These are phyloP conservation scores for Melieria omissa DNA, from an alignment of 2,888 invertebrate genomes.

Conservation along the genomic window DNA sequence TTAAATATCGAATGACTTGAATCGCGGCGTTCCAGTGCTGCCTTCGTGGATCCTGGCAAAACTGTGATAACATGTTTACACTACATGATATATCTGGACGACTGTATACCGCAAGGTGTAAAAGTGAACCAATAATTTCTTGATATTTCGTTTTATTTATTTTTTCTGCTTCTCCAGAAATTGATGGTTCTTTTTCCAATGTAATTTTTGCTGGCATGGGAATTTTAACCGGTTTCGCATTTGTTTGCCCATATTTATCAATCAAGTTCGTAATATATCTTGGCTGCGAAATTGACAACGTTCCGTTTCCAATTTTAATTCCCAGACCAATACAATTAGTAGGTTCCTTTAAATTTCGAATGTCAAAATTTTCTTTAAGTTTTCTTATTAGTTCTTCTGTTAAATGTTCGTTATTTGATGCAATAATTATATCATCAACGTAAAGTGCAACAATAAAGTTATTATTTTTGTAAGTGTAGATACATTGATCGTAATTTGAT, in stretches of 20 bases:
- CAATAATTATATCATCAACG: not conserved
- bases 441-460: conserved; percentile 2
- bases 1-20: conserved; percentile 2
- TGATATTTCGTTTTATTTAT: conserved; percentile 31
- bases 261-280: conserved; percentile 29
- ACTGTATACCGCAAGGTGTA: conserved; percentile 32
- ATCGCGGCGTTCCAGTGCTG: conserved; percentile 32
- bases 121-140: conserved; percentile 32
- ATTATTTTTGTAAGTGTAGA: not conserved
- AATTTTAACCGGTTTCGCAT: conserved; percentile 20
- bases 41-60: conserved; percentile 30
- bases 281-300: conserved; percentile 30
- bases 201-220: conserved; percentile 26
- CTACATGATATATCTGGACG: conserved; percentile 31
- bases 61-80: conserved; percentile 32
- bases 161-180: conserved; percentile 31
- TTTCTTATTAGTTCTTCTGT: no score
- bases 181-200: conserved; percentile 34
- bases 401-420: no score
- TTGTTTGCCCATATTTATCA: conserved; percentile 24
- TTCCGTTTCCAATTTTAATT: conserved; percentile 16
- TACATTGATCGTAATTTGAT: no score
- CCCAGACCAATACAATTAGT: conserved; percentile 17
- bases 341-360: not conserved
- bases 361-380: not conserved